phyloP scores from a whole-genome alignment of 2,113 vertebrate genomes.

The western clawed frog (Xenopus tropicalis) region DNA sequence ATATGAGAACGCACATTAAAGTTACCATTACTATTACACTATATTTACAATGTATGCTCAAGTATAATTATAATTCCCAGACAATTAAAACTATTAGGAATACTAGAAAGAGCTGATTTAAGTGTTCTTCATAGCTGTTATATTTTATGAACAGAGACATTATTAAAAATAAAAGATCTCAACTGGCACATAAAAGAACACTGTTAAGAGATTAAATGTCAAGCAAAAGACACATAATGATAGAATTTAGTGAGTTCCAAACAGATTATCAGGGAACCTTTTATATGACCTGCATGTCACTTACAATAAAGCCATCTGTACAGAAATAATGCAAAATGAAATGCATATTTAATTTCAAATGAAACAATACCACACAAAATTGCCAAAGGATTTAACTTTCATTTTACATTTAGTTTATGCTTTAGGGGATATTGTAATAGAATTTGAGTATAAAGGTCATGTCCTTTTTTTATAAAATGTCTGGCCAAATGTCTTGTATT shows the following conservation, averaged over 20 bases:
- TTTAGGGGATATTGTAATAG: conserved; percentile 35
- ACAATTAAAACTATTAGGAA: conserved; percentile 52
- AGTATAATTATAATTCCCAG: conserved; percentile 38
- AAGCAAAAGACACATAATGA: conserved; percentile 58
- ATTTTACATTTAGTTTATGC: conserved; percentile 33
- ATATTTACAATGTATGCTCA: conserved; percentile 7
- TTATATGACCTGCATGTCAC: conserved; percentile 43
- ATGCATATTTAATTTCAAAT: conserved; percentile 34
- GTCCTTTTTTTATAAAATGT: conserved; percentile 24
- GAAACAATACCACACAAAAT: conserved; percentile 36
- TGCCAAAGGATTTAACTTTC: conserved; percentile 30
- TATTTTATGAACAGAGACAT: conserved; percentile 57
- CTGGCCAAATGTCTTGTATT: too few relatives aligned
- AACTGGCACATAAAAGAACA: conserved; percentile 61
- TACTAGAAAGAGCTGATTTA: conserved; percentile 51
- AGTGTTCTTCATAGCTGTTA: conserved; percentile 51
- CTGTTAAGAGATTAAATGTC: conserved; percentile 61
- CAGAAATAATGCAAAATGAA: conserved; percentile 43
- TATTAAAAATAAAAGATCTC: conserved; percentile 66
- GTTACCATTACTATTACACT: too few relatives aligned
- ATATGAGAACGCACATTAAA: too few relatives aligned
- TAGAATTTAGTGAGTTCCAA: conserved; percentile 52
- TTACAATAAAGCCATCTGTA: conserved; percentile 47
- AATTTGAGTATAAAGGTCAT: conserved; percentile 38
- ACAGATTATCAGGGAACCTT: conserved; percentile 52